Evolutionary conservation across 2,888 invertebrate species (phyloP), one percentile per base, ranked within the genome.

Genomic region (Cephalotes varians): DNA sequence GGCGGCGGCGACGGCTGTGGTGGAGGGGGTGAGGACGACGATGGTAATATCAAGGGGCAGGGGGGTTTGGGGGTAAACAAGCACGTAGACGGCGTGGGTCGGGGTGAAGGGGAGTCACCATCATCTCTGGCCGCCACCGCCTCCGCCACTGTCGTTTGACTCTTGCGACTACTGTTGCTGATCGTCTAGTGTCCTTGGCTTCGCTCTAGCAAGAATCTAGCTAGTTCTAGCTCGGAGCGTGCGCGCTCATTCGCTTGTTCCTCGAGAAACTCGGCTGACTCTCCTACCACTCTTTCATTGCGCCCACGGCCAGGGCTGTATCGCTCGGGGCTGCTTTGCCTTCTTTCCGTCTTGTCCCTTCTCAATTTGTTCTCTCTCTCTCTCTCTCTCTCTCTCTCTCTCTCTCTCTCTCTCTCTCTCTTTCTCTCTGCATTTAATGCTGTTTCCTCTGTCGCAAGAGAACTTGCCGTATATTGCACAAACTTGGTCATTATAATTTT

Each of bases 261-360:
- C 31, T 81, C 31, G 85, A 89, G 87, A 89, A 87, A 89, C 88
- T 88, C 83, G 83, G 81, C 77, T 89, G 85, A 60, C 69, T 84
- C 83, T 85, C 84, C 84, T 87, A 87, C 83, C 54, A 80, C 69
- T 62, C 74, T 37, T 64, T 28, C 37, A 69, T 56, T 71, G 88
- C 90, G 90, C 90, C 89, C 88, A 89, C 90, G 90, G 89, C 89
- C 89, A 89, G 89, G 89, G 89, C 89, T 90, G 88, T 90, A 90
- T 85, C 86, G 85, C 87, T 86, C 72, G 85, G 84, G 89, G 89
- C 89, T 89, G 88, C 72, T 56, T 64, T 69, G 85, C 77, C 62
- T 60, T 84, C 10, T 82, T 81, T 72, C 80, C 76, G 65, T 77
- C 73, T 71, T 34, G 18, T 40, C 56, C 65, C 54, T 34, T 65